A percentile compares a stretch with the other conserved stretches of the same genome.
phyloP scores from a whole-genome alignment of 2,113 vertebrate species.

The Sakesphorus luctuosus region DNA sequence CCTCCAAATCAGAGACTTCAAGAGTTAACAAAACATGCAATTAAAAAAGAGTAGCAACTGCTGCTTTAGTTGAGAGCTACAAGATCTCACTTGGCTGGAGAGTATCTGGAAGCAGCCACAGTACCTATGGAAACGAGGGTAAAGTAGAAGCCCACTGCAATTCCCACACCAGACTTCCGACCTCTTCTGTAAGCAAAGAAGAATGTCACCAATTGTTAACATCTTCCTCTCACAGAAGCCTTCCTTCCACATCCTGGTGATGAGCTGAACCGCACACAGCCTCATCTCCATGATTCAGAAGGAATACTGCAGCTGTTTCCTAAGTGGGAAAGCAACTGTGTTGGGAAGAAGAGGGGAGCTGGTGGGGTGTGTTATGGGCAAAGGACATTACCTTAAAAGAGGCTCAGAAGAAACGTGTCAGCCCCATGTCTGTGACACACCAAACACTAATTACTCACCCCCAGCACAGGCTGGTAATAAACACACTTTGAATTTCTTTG shows the following conservation, averaged over 20 bases:
- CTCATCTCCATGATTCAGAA: background rate
- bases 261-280: background rate
- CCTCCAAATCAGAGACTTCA: background rate
- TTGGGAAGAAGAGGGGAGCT: background rate
- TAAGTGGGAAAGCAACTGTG: background rate
- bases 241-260: background rate
- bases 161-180: conserved; percentile 1
- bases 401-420: background rate
- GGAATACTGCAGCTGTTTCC: background rate
- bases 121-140: conserved; percentile 34
- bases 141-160: conserved; percentile 15
- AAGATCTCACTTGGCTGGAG: conserved; percentile 5
- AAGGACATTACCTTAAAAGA: background rate
- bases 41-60: background rate
- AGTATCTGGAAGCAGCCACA: background rate
- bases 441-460: background rate
- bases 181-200: conserved; percentile 2
- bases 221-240: background rate
- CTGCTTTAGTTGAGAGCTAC: background rate
- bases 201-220: conserved; percentile 8
- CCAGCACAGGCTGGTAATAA: background rate
- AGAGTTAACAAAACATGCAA: background rate
- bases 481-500: background rate
- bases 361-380: background rate
- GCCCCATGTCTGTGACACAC: background rate